These are phyloP conservation scores for western clawed frog (Xenopus tropicalis) DNA, from an alignment of 2,113 vertebrate species.

Conservation along the genomic window UCB_Xtro_10.0 CM004445.2:17094001-17094500, in stretches of 20 bases:
- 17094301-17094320: conserved; percentile 72
- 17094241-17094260: conserved; percentile 70
- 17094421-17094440: conserved; percentile 67
- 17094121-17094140: conserved; percentile 62
- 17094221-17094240: conserved; percentile 85
- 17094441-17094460: conserved; percentile 80
- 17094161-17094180: conserved; percentile 88
- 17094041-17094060: conserved; percentile 22
- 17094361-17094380: conserved; percentile 82
- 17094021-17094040: conserved; percentile 18
- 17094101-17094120: conserved; percentile 52
- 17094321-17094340: conserved; percentile 92
- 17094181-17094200: conserved; percentile 89
- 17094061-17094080: conserved; percentile 49
- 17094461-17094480: conserved; percentile 87
- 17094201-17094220: conserved; percentile 77
- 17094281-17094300: conserved; percentile 76
- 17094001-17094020: neutral
- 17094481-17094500: conserved; percentile 93
- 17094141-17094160: conserved; percentile 80
- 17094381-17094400: conserved; percentile 85
- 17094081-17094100: conserved; percentile 57
- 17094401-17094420: conserved; percentile 81
- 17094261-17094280: conserved; percentile 78
- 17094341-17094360: conserved; percentile 81